Percentiles rank a stretch among this genome's conserved stretches.
phyloP scores from a whole-genome alignment of 2,888 invertebrate species.

The Orthosia cruda region DNA sequence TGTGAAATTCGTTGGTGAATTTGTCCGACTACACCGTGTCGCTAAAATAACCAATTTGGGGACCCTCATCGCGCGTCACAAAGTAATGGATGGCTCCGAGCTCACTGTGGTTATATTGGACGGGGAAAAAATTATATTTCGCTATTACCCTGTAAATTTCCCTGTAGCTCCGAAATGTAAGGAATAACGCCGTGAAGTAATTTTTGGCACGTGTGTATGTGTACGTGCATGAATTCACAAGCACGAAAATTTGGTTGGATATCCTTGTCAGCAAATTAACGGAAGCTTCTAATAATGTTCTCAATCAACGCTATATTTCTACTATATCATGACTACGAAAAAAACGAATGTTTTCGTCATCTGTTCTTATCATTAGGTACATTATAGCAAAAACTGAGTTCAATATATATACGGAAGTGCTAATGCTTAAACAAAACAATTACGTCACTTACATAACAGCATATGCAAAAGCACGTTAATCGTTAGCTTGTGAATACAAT shows the following conservation, averaged over 20 bases:
- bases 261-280: conserved; percentile 25
- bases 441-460: conserved; percentile 6
- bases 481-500: conserved; percentile 13
- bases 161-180: conserved; percentile 47
- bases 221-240: conserved; percentile 19
- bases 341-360: not conserved
- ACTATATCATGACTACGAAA: not conserved
- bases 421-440: conserved; percentile 22
- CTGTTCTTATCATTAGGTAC: not conserved
- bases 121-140: conserved; percentile 69
- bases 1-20: conserved; percentile 61
- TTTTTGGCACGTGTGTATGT: conserved; percentile 32
- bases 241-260: conserved; percentile 14
- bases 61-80: conserved; percentile 81
- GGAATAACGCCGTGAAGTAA: conserved; percentile 39
- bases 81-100: conserved; percentile 78
- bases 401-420: conserved; percentile 13
- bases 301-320: conserved; percentile 7
- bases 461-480: conserved; percentile 31
- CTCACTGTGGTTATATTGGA: conserved; percentile 70
- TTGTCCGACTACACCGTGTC: conserved; percentile 68
- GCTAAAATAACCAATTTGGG: conserved; percentile 80
- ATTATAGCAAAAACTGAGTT: not conserved
- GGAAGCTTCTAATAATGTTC: conserved; percentile 17
- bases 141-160: conserved; percentile 64